Evolutionary conservation across 2,888 invertebrate species (phyloP).

Genomic region (Philonicus albiceps): DNA sequence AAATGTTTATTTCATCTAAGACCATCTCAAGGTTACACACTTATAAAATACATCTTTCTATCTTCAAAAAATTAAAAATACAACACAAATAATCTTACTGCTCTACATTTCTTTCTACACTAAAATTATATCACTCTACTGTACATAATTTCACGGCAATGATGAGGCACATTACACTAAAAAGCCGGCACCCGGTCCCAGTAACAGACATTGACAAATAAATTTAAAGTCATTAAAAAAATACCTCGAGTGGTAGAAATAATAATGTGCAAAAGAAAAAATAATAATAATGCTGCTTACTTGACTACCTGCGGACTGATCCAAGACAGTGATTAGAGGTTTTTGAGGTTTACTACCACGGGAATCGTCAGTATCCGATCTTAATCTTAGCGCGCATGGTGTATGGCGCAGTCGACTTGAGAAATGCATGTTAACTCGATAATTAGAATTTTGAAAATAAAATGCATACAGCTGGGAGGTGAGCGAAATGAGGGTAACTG

Average conservation of each 20-base stretch:
- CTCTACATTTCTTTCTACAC: neutral
- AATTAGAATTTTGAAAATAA: neutral
- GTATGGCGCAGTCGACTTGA: neutral
- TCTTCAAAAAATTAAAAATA: neutral
- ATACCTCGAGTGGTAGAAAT: neutral
- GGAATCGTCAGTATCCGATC: neutral
- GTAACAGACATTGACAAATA: neutral
- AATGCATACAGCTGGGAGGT: neutral
- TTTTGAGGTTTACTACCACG: neutral
- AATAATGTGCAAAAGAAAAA: neutral
- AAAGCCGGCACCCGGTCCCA: neutral
- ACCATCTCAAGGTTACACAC: neutral
- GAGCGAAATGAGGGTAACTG: neutral
- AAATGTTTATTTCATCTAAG: neutral
- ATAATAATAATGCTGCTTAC: neutral
- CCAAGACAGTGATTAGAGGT: neutral
- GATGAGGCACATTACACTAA: neutral
- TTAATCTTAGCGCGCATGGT: neutral
- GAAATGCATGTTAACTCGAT: neutral
- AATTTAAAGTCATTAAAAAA: neutral
- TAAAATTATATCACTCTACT: neutral
- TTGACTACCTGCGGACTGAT: neutral
- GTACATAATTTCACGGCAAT: neutral
- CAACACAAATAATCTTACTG: neutral
- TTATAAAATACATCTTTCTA: neutral